Base-by-base conservation (phyloP, 2,113 vertebrate genomes). In the Amblyopsis rosae region DNA sequence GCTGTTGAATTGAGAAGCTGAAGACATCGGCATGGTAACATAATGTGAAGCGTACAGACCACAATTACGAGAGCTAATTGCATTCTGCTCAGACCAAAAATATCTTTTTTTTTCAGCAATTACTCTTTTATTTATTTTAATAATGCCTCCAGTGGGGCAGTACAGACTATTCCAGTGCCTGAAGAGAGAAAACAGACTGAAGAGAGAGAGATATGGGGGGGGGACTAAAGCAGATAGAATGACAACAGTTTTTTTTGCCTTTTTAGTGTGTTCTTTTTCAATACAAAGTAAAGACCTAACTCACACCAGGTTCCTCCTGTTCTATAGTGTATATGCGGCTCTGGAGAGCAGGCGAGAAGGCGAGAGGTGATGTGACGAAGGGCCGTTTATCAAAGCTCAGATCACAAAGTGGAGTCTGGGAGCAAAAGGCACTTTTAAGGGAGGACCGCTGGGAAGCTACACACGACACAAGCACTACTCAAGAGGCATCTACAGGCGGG, bases 391-490 rank as follows among this genome's bases (percentile, higher is more conserved):
- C n/a, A n/a, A n/a, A n/a, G n/a, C n/a, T n/a, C n/a, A n/a, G n/a
- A n/a, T n/a, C n/a, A n/a, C n/a, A n/a, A n/a, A n/a, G n/a, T n/a
- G n/a, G n/a, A n/a, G 84, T 91, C 90, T 91, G 91, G 92, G 91
- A 92, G 92, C 93, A 92, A 93, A 93, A 94, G 93, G 92, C 93
- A 94, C 93, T 93, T 93, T 93, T 90, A 92, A 92, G 88, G 89
- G 92, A 93, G 92, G 90, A 93, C 90, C 92, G 90, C 92, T 92
- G 87, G 89, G 83, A 90, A 91, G 91, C 88, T 89, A 89, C 87
- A 92, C 90, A 91, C 91, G 82, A 88, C 91, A 92, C 90, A 78
- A 92, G 87, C 87, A 92, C 91, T 90, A 90, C 67, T 72, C 78
- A 82, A 89, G 88, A 91, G 85, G 88, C 79, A 92, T 91, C 91